A percentile compares a stretch with the other conserved stretches of the same genome.
Conservation (phyloP, 2,113 vertebrate genomes). For the Bubo blakistoni region DNA sequence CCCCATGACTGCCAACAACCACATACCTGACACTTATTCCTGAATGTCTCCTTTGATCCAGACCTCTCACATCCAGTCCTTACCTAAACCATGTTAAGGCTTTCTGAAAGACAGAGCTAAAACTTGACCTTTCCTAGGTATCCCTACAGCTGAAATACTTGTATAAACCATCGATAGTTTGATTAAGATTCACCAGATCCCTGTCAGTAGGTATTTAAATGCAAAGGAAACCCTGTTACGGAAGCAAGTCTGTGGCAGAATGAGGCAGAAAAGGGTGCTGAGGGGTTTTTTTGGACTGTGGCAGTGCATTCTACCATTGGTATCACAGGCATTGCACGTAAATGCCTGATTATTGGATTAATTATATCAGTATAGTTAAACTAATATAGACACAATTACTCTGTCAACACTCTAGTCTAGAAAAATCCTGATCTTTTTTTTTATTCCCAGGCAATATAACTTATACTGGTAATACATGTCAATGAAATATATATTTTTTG, state of each 20-base stretch:
- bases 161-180: background rate
- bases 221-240: background rate
- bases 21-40: background rate
- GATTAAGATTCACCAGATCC: background rate
- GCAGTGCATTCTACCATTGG: background rate
- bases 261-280: fast-evolving
- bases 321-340: background rate
- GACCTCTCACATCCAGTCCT: background rate
- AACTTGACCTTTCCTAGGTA: background rate
- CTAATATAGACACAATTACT: background rate
- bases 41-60: background rate
- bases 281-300: background rate
- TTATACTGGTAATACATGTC: background rate
- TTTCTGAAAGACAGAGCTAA: background rate
- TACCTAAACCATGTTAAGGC: background rate
- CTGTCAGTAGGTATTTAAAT: background rate
- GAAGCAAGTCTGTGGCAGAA: background rate
- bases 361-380: background rate
- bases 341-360: background rate
- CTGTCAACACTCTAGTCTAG: background rate
- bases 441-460: background rate
- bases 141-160: background rate
- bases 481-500: background rate
- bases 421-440: background rate
- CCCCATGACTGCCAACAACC: background rate